Base-by-base conservation (phyloP, 2,113 vertebrate species). In the Marmota flaviventris region DNA sequence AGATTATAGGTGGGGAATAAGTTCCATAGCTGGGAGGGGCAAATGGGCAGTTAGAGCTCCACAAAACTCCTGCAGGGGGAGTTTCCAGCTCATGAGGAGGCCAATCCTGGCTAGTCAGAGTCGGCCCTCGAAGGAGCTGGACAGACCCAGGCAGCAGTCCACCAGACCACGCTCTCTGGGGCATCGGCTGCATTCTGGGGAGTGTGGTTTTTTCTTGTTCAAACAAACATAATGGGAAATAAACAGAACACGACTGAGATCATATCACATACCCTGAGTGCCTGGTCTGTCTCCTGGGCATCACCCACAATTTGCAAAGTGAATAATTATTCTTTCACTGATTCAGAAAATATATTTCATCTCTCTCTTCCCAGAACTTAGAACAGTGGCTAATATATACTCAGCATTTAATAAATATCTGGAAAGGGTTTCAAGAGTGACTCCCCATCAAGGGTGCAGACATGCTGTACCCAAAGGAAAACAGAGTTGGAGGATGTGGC, bases 1-100 rank as follows among this genome's bases (percentile, higher is more conserved):
- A n/a, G 17, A 16, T 18, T 0, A 3, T 0, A 27, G 17, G 48
- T 18, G 34, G 4, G n/a, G 75, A 72, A 42, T 0, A 3, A 61
- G 12, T 17, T 53, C n/a, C 4, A 0, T 0, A 12, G 9, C 45
- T 29, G 9, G 29, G 48, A 58, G 5, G 9, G 1, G 3, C 9
- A 12, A 0, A 2, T 20, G 56, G 34, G 32, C 2, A 10, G 29
- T 34, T 0, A 1, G 27, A 12, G 29, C 0, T 10, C 20, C 24
- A 24, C 10, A 18, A 14, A 4, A 24, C 20, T 20, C 27, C 73
- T 70, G 5, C 8, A 65, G 67, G 53, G 37, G 22, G 34, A 16
- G 3, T 2, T 22, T 69, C 29, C 37, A 3, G 1, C 4, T 51
- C 14, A 16, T 0, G 0, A 53, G 72, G 61, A n/a, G 45, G 16